phyloP scores from a whole-genome alignment of 2,113 vertebrate species.

The Sturnus vulgaris region DNA sequence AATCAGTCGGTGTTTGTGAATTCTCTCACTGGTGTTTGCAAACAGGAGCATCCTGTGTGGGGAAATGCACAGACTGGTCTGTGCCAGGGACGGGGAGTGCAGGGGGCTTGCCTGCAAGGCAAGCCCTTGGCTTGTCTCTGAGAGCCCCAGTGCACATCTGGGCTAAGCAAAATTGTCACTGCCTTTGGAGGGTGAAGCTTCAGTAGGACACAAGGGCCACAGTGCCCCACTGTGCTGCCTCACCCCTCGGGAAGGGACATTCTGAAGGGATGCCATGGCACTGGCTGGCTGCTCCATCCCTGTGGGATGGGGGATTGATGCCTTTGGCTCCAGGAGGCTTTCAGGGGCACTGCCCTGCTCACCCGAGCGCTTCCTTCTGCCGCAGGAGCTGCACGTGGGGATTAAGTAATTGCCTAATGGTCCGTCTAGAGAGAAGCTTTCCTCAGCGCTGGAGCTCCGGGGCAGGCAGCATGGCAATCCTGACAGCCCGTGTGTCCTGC shows the following conservation, averaged over 20 bases:
- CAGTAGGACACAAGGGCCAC: not conserved
- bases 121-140: fast-evolving
- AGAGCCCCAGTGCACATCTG: not conserved
- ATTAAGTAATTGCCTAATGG: not conserved
- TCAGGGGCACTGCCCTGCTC: not conserved
- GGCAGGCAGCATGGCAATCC: not conserved
- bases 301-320: not conserved
- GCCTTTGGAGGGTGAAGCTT: not conserved
- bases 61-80: not conserved
- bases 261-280: not conserved
- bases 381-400: not conserved
- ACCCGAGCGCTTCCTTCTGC: not conserved
- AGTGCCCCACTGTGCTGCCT: not conserved
- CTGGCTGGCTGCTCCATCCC: not conserved
- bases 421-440: not conserved
- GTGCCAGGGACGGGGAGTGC: not conserved
- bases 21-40: not conserved
- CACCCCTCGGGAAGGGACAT: not conserved
- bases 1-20: not conserved
- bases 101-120: not conserved
- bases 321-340: not conserved
- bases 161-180: not conserved
- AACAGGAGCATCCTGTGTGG: not conserved
- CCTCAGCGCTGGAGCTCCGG: not conserved
- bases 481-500: fast-evolving